Base-by-base conservation (phyloP, 1,140 invertebrate genomes). In the Episyrphus balteatus region DNA sequence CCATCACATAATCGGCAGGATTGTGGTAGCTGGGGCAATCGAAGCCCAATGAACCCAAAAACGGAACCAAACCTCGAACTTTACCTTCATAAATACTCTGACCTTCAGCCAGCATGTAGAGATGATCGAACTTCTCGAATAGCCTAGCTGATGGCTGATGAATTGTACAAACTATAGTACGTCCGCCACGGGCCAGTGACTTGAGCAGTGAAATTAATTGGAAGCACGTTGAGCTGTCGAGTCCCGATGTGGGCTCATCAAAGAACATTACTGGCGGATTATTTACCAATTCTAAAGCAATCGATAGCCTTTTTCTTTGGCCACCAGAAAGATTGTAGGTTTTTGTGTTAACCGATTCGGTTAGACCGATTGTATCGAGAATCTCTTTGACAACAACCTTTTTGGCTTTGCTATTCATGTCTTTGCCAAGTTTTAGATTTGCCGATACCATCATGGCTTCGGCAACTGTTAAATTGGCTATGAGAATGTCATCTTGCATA, bases 191-290 rank as follows among this genome's bases (percentile, higher is more conserved):
- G 15, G 83, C 80, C 51, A 87, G 68, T 1, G 84, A 84, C 69
- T 92, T 84, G 51, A 92, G 71, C 52, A 90, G 66, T 52, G 78
- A 83, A 53, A 95, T 81, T 69, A 91, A 91, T 69, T 95, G 89
- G 61, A 89, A 91, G 73, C 89, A 92, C 10, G 89, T 88, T 15
- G 87, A 88, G 62, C 88, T 93, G 65, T 96, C 92, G 61, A 95
- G 73, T 14, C 92, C 92, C 58, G 88, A 94, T n/a, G 92, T 97
- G 2, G 93, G 92, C 64, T 98, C 93, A 61, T 98, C 93, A 62
- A 96, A 94, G 70, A 96, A 95, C 84, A 98, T 92, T 18, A 97
- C 83, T 34, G 92, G 91, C 11, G 94, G 94, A 73, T 96, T 88
- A 62, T 87, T 88, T 17, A 89, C 84, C 54, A 88, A 72, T 66